A percentile compares a stretch with the other conserved stretches of the same genome.
Conservation (phyloP, 2,113 vertebrate species). For the Ceyx margarethae region DNA sequence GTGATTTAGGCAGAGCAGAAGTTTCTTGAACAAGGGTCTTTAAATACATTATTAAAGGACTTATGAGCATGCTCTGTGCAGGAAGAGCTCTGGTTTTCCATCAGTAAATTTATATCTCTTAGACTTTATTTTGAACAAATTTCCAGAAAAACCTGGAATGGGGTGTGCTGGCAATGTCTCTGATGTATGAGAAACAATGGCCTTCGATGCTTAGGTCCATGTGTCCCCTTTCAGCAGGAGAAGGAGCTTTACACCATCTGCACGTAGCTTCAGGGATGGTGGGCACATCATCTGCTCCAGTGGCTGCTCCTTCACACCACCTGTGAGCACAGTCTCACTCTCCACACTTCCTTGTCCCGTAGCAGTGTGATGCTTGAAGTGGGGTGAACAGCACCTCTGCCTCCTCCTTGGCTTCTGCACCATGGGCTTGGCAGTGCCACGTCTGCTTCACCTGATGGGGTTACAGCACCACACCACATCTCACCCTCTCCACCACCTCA, state of each 20-base stretch:
- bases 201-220: neutral
- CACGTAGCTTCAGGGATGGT: neutral
- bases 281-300: rapidly evolving
- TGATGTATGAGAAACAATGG: rapidly evolving
- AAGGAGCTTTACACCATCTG: neutral
- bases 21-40: neutral
- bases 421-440: rapidly evolving
- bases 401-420: neutral
- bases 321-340: rapidly evolving
- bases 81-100: neutral
- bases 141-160: neutral
- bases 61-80: neutral
- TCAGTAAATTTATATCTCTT: neutral
- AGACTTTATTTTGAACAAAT: neutral
- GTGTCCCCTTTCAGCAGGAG: neutral
- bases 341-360: rapidly evolving
- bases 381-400: neutral
- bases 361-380: rapidly evolving
- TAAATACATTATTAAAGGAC: neutral
- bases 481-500: neutral
- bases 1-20: neutral
- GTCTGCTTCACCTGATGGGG: neutral
- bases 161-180: neutral
- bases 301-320: rapidly evolving
- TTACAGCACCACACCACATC: rapidly evolving